Evolutionary conservation across 2,797 vertebrate genomes (phyloP).

Genomic region (Phrynocephalus forsythii): DNA sequence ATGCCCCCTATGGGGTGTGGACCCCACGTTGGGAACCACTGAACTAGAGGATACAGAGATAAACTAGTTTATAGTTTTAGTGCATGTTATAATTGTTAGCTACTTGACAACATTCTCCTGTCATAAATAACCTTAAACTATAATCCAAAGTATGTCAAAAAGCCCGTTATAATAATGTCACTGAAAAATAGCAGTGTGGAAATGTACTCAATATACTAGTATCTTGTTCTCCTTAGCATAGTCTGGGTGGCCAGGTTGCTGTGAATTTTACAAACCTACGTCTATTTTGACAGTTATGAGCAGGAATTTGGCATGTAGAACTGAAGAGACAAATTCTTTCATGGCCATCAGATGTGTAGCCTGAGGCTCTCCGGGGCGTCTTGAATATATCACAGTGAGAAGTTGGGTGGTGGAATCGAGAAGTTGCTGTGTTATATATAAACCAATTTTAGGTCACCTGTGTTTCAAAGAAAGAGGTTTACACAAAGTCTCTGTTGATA

Average conservation of each 20-base stretch:
- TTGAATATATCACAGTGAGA: conserved; percentile 13
- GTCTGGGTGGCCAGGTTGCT: neutral
- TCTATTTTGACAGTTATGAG: conserved; percentile 16
- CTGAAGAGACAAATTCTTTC: conserved; percentile 8
- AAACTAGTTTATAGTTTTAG: neutral
- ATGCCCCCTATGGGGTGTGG: too few species aligned
- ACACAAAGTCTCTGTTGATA: conserved; percentile 22
- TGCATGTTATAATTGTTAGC: too few species aligned
- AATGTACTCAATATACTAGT: conserved; percentile 21
- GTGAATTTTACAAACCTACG: conserved; percentile 14
- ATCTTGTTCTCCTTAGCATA: conserved; percentile 35
- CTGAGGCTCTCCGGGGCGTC: neutral
- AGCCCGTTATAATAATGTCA: neutral
- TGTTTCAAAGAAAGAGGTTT: conserved; percentile 24
- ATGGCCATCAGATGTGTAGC: neutral
- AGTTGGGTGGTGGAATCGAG: conserved; percentile 13
- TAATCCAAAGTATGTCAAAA: neutral
- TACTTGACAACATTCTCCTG: neutral
- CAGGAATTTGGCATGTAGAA: conserved; percentile 34
- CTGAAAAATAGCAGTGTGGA: neutral
- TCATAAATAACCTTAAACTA: neutral
- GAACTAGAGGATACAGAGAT: neutral
- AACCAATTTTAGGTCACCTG: conserved; percentile 11
- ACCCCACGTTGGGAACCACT: too few species aligned
- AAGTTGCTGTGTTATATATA: conserved; percentile 27